A percentile compares a stretch with the other conserved stretches of the same genome.
Evolutionary conservation across 2,888 invertebrate species (phyloP).

Genomic region (Cacoxenus indagator): DNA sequence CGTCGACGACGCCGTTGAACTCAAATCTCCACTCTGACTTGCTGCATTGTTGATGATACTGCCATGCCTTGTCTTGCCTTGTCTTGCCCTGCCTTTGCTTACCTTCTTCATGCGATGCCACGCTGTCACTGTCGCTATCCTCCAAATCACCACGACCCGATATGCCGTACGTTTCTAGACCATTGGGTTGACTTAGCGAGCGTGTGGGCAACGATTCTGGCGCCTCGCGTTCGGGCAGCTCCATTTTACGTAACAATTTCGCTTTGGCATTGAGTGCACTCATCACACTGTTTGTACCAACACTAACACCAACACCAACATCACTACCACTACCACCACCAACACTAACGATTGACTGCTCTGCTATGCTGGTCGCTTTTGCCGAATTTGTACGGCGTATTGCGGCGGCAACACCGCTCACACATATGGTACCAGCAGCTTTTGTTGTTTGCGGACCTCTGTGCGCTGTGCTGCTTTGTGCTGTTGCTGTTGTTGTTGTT

Average conservation of each 20-base stretch:
- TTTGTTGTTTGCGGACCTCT: too few species aligned
- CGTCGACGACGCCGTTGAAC: too few species aligned
- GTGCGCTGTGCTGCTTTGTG: too few species aligned
- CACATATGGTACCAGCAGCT: neutral
- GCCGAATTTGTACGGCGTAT: constrained; percentile 69
- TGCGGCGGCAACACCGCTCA: constrained; percentile 22
- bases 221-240: constrained; percentile 49
- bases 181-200: constrained; percentile 79
- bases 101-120: constrained; percentile 70
- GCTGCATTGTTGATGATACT: neutral
- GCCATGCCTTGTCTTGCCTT: constrained; percentile 25
- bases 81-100: constrained; percentile 25
- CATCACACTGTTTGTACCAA: constrained; percentile 16
- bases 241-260: constrained; percentile 57
- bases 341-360: constrained; percentile 34
- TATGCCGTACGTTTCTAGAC: constrained; percentile 63
- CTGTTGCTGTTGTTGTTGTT: constrained; percentile 25
- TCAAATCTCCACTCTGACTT: neutral
- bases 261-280: constrained; percentile 46
- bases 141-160: constrained; percentile 55
- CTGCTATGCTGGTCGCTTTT: constrained; percentile 58
- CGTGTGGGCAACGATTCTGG: constrained; percentile 69
- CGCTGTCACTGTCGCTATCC: constrained; percentile 70
- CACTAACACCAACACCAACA: neutral
- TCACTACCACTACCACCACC: too few species aligned